Evolutionary conservation across 2,888 invertebrate species (phyloP).

Genomic region (Sarcophaga caerulescens): DNA sequence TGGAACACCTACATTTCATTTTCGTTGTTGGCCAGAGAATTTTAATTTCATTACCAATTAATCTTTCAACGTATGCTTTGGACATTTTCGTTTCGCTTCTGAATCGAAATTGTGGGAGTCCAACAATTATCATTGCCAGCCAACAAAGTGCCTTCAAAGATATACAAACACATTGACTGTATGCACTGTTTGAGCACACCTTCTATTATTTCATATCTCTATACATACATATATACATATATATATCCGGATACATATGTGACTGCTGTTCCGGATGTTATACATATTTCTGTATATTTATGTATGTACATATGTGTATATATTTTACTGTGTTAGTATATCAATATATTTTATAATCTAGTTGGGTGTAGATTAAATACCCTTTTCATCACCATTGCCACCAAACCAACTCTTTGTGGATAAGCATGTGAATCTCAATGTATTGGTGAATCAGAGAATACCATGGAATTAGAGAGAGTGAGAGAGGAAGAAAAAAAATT

Average conservation of each 20-base stretch:
- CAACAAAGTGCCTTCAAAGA: not conserved
- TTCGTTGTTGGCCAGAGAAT: constrained; percentile 55
- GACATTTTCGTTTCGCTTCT: constrained; percentile 41
- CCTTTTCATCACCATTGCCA: constrained; percentile 23
- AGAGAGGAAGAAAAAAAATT: not conserved
- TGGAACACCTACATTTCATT: constrained; percentile 24
- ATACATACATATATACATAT: not conserved
- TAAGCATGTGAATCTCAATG: constrained; percentile 5
- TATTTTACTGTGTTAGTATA: constrained; percentile 19
- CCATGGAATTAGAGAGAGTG: not conserved
- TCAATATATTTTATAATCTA: constrained; percentile 19
- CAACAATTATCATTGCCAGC: not conserved
- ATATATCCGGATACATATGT: not conserved
- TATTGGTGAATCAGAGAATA: not conserved
- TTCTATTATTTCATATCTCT: not conserved
- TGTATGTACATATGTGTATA: constrained; percentile 3
- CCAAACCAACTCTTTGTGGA: not conserved
- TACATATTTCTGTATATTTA: not conserved
- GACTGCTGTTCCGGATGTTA: constrained; percentile 19
- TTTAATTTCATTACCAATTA: constrained; percentile 67
- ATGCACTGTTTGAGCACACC: not conserved
- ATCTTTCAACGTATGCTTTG: constrained; percentile 66
- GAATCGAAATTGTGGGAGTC: constrained; percentile 3
- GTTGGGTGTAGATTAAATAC: constrained; percentile 42
- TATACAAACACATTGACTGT: not conserved